Base-by-base conservation (phyloP, 2,113 vertebrate species). In the Channa argus region DNA sequence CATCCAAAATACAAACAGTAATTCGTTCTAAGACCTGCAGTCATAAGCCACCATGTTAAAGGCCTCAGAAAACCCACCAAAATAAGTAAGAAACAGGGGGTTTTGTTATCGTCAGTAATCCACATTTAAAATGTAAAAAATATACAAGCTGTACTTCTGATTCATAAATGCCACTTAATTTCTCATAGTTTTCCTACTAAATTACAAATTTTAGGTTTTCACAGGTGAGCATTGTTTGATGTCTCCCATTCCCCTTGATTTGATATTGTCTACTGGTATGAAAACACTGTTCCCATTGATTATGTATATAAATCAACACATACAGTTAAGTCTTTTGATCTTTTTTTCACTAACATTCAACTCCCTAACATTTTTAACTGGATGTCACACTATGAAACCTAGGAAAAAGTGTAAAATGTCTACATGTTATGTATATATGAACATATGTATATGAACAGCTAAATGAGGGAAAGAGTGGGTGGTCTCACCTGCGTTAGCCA, bases 401-500 rank as follows among this genome's bases (percentile, higher is more conserved):
- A 11, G 46, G 7, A 36, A 45, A 41, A 74, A 71, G 60, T 65
- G 53, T 1, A 43, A 11, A 39, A 44, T 49, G 33, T 53, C 83
- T 62, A 10, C 24, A 24, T 24, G 24, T 24, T 24, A 24, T 24
- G 24, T 24, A n/a, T n/a, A n/a, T n/a, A n/a, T n/a, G n/a, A n/a
- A n/a, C n/a, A n/a, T n/a, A n/a, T n/a, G n/a, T n/a, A n/a, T n/a
- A n/a, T n/a, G n/a, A 24, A 24, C 24, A 24, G 24, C 1, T 24
- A 24, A 24, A 24, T 24, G 49, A 66, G 10, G 14, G 45, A 60
- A 44, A 45, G 63, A 56, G 65, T 13, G 12, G 33, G 61, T 66
- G 38, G 43, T 75, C 94, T 94, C 72, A 98, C 97, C 96, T 97
- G 96, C 3, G 96, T 98, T 65, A 98, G 91, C 96, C 97, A 98